These are phyloP conservation scores for Furcifer pardalis DNA, from an alignment of 2,797 vertebrate species.

Conservation along the genomic window DNA sequence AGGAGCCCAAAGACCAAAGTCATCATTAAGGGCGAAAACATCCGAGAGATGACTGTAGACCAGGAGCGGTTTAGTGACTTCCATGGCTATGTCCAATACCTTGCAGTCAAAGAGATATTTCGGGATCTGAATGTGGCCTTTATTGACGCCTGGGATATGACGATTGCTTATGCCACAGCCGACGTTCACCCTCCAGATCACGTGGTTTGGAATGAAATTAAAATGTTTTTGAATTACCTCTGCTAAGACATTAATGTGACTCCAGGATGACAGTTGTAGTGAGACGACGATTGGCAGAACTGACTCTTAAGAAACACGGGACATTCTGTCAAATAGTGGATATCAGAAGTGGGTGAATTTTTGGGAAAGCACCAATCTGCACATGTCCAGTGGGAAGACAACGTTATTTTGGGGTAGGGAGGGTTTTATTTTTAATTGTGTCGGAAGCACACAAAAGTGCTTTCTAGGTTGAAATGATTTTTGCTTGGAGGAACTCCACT, in stretches of 20 bases:
- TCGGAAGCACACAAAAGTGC: no score
- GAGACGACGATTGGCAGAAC: background rate
- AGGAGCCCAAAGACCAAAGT: conserved; percentile 64
- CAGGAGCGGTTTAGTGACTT: conserved; percentile 58
- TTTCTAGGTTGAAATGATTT: no score
- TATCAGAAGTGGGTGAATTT: no score
- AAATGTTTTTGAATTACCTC: conserved; percentile 61
- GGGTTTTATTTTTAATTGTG: no score
- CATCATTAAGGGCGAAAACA: conserved; percentile 66
- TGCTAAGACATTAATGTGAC: conserved; percentile 19
- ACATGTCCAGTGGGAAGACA: no score
- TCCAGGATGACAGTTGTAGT: background rate
- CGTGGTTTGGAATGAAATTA: conserved; percentile 61
- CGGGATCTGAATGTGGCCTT: conserved; percentile 50
- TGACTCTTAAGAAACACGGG: background rate
- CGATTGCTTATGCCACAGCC: conserved; percentile 52
- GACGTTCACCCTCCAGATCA: background rate
- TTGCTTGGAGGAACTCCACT: no score
- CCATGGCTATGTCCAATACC: conserved; percentile 60
- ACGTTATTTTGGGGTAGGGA: no score
- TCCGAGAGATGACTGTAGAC: conserved; percentile 42
- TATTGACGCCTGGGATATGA: conserved; percentile 68
- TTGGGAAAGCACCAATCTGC: no score
- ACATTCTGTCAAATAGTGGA: background rate
- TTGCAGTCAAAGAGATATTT: conserved; percentile 59